phyloP scores from a whole-genome alignment of 1,140 invertebrate genomes.

The Mercenaria mercenaria region DNA sequence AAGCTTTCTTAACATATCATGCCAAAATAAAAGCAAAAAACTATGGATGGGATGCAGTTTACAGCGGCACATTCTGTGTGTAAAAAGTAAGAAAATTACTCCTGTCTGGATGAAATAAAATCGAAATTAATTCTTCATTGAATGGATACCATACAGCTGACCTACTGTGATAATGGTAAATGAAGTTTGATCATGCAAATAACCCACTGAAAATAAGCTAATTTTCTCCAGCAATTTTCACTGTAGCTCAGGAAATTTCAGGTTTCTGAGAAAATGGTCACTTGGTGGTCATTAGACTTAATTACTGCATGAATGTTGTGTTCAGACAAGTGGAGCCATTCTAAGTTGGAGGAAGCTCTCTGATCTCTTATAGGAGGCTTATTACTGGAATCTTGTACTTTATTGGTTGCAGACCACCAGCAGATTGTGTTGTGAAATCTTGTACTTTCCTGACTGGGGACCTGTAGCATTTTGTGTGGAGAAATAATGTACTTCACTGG shows the following conservation, averaged over 20 bases:
- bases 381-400: not conserved
- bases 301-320: not conserved
- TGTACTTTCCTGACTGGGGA: no score
- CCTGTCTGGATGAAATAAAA: no score
- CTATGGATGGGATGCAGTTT: no score
- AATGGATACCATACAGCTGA: no score
- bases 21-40: no score
- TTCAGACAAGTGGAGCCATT: slow-evolving; percentile 2
- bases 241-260: not conserved
- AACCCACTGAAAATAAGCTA: not conserved
- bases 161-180: not conserved
- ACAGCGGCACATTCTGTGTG: no score
- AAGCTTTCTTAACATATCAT: no score
- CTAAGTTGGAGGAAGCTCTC: not conserved
- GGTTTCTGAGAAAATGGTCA: slow-evolving; percentile 6
- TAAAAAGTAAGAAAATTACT: no score
- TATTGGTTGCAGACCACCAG: slow-evolving; percentile 1
- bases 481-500: no score
- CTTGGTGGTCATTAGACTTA: slow-evolving; percentile 35
- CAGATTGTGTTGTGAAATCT: no score
- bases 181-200: not conserved
- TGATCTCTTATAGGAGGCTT: not conserved
- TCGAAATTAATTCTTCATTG: no score
- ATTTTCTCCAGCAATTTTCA: not conserved
- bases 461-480: no score